Percentiles rank a stretch among this genome's conserved stretches.
phyloP scores from a whole-genome alignment of 2,888 invertebrate species.

The Mechanitis mazaeus region DNA sequence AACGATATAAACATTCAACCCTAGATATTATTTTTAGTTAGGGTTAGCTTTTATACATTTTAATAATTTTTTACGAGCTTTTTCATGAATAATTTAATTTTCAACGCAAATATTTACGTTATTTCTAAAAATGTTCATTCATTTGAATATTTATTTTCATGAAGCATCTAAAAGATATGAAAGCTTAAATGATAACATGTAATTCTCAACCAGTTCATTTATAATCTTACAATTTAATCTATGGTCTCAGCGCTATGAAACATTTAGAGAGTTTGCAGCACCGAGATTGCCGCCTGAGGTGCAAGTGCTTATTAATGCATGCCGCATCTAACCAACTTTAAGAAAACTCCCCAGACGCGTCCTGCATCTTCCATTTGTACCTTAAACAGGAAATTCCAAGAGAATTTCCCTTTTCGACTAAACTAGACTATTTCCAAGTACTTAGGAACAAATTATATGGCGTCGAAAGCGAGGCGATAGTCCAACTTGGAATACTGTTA shows the following conservation, averaged over 20 bases:
- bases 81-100: background rate
- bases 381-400: constrained; percentile 57
- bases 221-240: constrained; percentile 1
- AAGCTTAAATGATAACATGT: too few relatives aligned
- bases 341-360: constrained; percentile 48
- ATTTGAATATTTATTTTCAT: too few relatives aligned
- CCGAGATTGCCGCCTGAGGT: constrained; percentile 46
- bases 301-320: constrained; percentile 53
- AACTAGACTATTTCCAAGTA: constrained; percentile 53
- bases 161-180: too few relatives aligned
- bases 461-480: constrained; percentile 42
- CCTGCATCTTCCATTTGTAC: constrained; percentile 48
- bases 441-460: constrained; percentile 51
- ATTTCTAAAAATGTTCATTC: background rate
- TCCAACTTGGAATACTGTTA: constrained; percentile 46
- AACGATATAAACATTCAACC: constrained; percentile 3
- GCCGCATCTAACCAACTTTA: constrained; percentile 54
- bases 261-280: constrained; percentile 20
- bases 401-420: constrained; percentile 51
- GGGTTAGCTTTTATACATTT: too few relatives aligned
- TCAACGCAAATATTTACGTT: background rate
- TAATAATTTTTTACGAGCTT: background rate
- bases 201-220: too few relatives aligned
- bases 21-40: background rate
- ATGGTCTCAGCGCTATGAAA: constrained; percentile 19